Evolutionary conservation across 2,888 invertebrate genomes (phyloP), one percentile per base, ranked within the genome.

Genomic region (Labia minor): DNA sequence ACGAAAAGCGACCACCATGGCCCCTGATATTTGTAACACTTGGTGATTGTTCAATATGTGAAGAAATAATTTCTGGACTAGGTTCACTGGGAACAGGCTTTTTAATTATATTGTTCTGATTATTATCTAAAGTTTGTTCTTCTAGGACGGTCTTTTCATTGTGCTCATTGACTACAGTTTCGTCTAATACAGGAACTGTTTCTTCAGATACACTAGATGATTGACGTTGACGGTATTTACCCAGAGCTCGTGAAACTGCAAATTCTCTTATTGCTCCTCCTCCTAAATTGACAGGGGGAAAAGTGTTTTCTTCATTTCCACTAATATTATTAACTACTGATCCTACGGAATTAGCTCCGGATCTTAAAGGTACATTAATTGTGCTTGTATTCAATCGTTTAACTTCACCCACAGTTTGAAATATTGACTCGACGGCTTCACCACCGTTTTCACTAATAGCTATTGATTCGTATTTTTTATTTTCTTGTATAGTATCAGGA

Each of bases 231-330:
- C 90, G 81, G 74, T 90, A 91, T 77, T 89, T 90, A 20, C 90
- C 90, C 20, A 91, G 78, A 0, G 90, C 90, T 74, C 90, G 79
- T 0, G 90, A 90, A 0, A 90, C 91, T 0, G 90, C 90, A 77
- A 91, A 91, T 75, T 91, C 91, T 83, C 90, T 88, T 10, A 88
- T 87, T 16, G 88, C 84, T 19, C 86, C 85, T 26, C 26, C 26
- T 69, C 84, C 81, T 11, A 81, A 73, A 8, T 80, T 76, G n/a
- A 83, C 81, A n/a, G 81, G 80, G 1, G 83, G 81, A 61, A 83
- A 76, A 70, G 78, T 77, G 0, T 78, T 75, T n/a, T 70, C 73
- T 19, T 72, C 72, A 49, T 14, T 49, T 8, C 62, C 65, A 0
- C 69, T 66, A 10, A 65, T 67, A 16, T 16, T 16, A 49, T 14